These are phyloP conservation scores for Mya arenaria DNA, from an alignment of 1,140 invertebrate genomes.

Conservation along the genomic window DNA sequence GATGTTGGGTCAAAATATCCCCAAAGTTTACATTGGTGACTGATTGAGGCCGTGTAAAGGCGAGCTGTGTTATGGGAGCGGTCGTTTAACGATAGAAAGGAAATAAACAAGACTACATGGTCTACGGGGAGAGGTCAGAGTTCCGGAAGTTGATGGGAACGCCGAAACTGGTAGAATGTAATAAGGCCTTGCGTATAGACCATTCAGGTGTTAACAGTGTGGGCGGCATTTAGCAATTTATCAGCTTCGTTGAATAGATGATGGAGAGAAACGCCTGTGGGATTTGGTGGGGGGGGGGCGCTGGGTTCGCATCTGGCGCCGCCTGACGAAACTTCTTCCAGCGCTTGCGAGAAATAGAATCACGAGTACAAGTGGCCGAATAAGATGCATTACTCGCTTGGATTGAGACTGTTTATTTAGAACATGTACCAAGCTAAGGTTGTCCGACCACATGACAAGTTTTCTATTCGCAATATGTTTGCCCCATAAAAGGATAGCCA, in stretches of 20 bases:
- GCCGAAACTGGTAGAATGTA: no score
- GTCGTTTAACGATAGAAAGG: no score
- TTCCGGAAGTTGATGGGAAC: no score
- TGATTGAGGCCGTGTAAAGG: no score
- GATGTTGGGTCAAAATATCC: neutral
- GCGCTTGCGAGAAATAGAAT: conserved; percentile 56
- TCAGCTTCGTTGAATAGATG: conserved; percentile 6
- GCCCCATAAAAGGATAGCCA: conserved; percentile 32
- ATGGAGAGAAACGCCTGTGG: conserved; percentile 9
- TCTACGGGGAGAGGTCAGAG: no score
- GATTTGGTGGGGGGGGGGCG: neutral
- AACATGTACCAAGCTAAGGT: conserved; percentile 43
- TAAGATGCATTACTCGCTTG: conserved; percentile 33
- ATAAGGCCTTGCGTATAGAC: neutral
- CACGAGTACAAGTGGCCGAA: conserved; percentile 50
- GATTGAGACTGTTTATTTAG: conserved; percentile 48
- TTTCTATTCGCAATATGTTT: neutral
- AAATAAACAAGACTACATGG: no score
- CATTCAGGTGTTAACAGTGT: neutral
- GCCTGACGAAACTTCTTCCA: conserved; percentile 6
- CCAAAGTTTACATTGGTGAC: neutral
- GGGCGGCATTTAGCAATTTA: neutral
- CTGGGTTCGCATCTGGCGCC: conserved; percentile 1
- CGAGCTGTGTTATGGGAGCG: no score
- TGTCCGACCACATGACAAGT: conserved; percentile 38